phyloP scores from a whole-genome alignment of 53 echinoderm and acorn worm species.

The Patiria pectinifera region DNA sequence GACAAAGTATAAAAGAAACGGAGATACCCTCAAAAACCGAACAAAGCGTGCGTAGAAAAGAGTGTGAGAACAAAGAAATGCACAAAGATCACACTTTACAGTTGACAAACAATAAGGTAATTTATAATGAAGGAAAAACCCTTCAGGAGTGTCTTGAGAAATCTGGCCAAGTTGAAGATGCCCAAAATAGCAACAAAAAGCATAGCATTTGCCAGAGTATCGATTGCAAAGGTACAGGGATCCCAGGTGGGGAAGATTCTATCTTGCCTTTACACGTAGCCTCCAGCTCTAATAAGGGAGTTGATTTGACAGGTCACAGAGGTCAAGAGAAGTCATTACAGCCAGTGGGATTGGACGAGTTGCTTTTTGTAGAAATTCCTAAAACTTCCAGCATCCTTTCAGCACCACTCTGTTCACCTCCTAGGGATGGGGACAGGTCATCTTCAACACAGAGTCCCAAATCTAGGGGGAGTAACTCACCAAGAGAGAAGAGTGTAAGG shows the following conservation, averaged over 20 bases:
- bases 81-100: background rate
- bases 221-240: background rate
- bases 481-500: constrained; percentile 87
- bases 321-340: background rate
- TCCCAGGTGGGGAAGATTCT: background rate
- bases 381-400: constrained; percentile 11
- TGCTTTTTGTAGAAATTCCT: constrained; percentile 82
- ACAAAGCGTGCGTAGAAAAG: constrained; percentile 50
- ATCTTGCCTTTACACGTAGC: constrained; percentile 20
- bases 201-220: background rate
- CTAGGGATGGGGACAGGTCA: constrained; percentile 46
- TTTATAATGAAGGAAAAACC: constrained; percentile 51
- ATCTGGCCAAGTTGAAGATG: constrained; percentile 30
- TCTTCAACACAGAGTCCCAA: constrained; percentile 46
- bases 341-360: constrained; percentile 52
- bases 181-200: background rate
- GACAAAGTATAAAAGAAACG: constrained; percentile 40
- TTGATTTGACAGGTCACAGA: background rate
- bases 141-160: constrained; percentile 48
- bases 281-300: background rate
- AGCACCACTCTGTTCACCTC: constrained; percentile 57
- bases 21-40: constrained; percentile 18
- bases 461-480: constrained; percentile 72
- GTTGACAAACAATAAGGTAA: constrained; percentile 48
- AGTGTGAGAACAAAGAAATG: constrained; percentile 43